Evolutionary conservation across 2,888 invertebrate species (phyloP), one percentile per base, ranked within the genome.

Genomic region (Coronaproctus castanopsis): DNA sequence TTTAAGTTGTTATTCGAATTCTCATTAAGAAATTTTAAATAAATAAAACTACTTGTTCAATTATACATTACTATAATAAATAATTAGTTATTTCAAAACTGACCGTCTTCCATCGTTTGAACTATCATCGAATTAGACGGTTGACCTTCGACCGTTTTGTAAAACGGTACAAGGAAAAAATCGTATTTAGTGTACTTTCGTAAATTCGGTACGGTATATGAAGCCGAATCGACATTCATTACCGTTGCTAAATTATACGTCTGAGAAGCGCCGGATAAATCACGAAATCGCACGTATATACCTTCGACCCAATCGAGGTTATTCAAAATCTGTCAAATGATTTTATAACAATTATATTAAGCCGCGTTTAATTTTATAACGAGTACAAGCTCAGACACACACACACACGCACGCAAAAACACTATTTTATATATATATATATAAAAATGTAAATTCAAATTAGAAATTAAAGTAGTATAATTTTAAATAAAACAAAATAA

Each of bases 141-240:
- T 70, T 87, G 87, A 3, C 95, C 95, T 71, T 95, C 83, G 63
- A 90, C 79, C 55, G 82, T 80, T 70, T 85, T 85, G 72, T 85
- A 89, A 74, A 88, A 93, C 5, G 93, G 92, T 68, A 87, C 85
- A 65, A 93, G 80, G 72, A 93, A 91, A 67, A 95, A 85, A 73
- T 92, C 90, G 71, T 95, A 95, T 71, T 85, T 83, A 61, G 88
- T 86, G 71, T 81, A 87, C 65, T 91, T 89, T 67, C 83, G 78
- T 66, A 95, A 75, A 67, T 85, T 85, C 51, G 83, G 81, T 61
- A 89, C 75, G 22, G 82, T 77, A 71, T 86, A 84, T 70, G 82
- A 82, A 57, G 82, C 82, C 57, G 82, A 82, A 2, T 82, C 81
- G 36, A 80, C 81, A 65, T 81, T 80, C 63, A 80, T 76, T 1